These are phyloP conservation scores for Xiphorhynchus elegans DNA, from an alignment of 2,113 vertebrate genomes.

Conservation along the genomic window DNA sequence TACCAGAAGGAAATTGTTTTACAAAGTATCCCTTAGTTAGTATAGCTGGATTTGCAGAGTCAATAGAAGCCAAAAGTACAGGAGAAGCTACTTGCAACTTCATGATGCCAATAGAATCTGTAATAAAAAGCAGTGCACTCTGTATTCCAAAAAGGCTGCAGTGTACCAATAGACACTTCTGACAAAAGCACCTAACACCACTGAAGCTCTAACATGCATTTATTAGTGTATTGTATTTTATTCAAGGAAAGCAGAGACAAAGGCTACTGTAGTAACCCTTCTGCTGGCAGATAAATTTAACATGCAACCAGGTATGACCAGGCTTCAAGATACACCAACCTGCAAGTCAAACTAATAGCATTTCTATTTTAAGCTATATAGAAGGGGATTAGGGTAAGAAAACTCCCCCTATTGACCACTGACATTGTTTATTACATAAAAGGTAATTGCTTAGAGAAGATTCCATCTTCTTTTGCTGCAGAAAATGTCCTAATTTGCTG, in stretches of 20 bases:
- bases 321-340: not conserved
- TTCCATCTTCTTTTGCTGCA: not conserved
- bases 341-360: not conserved
- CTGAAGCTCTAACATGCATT: not conserved
- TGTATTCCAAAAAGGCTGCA: not conserved
- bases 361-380: slow-evolving; percentile 24
- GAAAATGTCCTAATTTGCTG: slow-evolving; percentile 28
- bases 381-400: not conserved
- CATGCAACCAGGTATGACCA: not conserved
- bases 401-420: slow-evolving; percentile 5
- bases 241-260: not conserved
- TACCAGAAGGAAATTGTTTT: not conserved
- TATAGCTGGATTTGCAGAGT: not conserved
- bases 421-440: slow-evolving; percentile 56
- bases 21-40: not conserved
- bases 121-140: not conserved
- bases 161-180: not conserved
- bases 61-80: not conserved
- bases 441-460: slow-evolving; percentile 32
- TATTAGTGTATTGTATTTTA: not conserved
- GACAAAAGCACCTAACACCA: not conserved
- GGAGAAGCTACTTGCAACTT: not conserved
- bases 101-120: not conserved
- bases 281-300: not conserved
- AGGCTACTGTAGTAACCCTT: not conserved